A percentile compares a stretch with the other conserved stretches of the same genome.
These are phyloP conservation scores for Hoplodrina ambigua DNA, from an alignment of 2,888 invertebrate genomes.

Conservation along the genomic window DNA sequence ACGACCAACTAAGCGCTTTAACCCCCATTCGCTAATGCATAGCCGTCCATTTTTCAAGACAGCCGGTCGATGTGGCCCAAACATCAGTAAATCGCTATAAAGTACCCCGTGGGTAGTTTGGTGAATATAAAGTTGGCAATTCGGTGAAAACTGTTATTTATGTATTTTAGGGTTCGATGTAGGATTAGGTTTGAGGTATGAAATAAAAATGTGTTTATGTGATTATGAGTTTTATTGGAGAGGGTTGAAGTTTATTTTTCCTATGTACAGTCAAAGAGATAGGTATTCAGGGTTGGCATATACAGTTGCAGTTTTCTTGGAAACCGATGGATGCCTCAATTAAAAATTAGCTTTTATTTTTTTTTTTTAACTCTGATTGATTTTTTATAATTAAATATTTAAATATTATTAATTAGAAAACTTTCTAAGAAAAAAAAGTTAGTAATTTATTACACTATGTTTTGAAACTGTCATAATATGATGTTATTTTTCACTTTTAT, in stretches of 20 bases:
- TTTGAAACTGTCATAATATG: too few relatives aligned
- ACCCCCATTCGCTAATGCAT: conserved; percentile 81
- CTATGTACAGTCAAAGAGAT: neutral
- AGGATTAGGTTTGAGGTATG: conserved; percentile 48
- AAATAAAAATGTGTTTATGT: conserved; percentile 61
- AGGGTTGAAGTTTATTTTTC: neutral
- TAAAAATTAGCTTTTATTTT: too few relatives aligned
- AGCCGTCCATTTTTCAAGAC: conserved; percentile 82
- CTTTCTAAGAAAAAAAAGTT: too few relatives aligned
- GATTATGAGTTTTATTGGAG: conserved; percentile 36
- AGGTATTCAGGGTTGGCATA: too few relatives aligned
- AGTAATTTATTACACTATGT: too few relatives aligned
- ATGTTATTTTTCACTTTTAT: too few relatives aligned
- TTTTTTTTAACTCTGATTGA: too few relatives aligned
- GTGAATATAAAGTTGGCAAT: conserved; percentile 67
- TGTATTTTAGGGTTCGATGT: conserved; percentile 53
- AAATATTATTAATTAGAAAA: too few relatives aligned
- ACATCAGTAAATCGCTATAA: conserved; percentile 83
- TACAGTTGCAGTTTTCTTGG: too few relatives aligned
- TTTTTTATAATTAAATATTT: too few relatives aligned
- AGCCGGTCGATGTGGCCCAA: conserved; percentile 76
- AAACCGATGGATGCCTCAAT: too few relatives aligned
- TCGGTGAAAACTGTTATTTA: conserved; percentile 63
- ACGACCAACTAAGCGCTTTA: conserved; percentile 75
- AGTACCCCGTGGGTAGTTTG: conserved; percentile 73